These are phyloP conservation scores for Actinernus sp. DNA, from an alignment of 92 coral and sea anemone genomes.

Conservation along the genomic window DNA sequence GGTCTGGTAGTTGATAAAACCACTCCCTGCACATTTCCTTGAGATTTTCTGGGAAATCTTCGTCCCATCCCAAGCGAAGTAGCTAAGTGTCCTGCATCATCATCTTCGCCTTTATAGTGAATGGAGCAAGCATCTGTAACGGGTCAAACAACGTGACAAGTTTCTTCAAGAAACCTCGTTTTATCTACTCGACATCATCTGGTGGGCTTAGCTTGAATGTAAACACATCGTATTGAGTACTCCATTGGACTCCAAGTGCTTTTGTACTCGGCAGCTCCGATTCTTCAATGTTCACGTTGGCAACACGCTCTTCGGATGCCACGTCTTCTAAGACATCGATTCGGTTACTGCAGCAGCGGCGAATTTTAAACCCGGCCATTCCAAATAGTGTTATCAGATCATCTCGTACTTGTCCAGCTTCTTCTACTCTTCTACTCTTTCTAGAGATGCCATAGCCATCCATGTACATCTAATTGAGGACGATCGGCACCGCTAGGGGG, in stretches of 20 bases:
- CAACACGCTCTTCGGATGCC: too few relatives aligned
- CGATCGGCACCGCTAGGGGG: constrained; percentile 42
- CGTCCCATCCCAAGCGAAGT: constrained; percentile 25
- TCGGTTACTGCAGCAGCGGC: constrained; percentile 26
- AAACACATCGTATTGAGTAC: constrained; percentile 20
- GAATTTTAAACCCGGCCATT: too few relatives aligned
- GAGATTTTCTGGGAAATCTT: too few relatives aligned
- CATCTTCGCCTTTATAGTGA: too few relatives aligned
- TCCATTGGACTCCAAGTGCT: constrained; percentile 55
- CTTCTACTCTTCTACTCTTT: constrained; percentile 43
- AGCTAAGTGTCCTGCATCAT: constrained; percentile 41
- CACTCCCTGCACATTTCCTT: constrained; percentile 11
- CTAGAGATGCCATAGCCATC: constrained; percentile 48
- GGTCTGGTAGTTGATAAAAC: constrained; percentile 2
- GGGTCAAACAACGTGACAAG: too few relatives aligned
- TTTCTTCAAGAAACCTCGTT: constrained; percentile 13
- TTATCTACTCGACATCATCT: background rate
- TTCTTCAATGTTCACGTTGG: too few relatives aligned
- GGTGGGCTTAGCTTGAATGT: constrained; percentile 16
- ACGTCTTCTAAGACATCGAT: too few relatives aligned
- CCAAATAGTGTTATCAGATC: too few relatives aligned
- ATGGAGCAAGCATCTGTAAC: too few relatives aligned
- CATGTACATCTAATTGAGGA: constrained; percentile 60
- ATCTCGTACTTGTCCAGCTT: too few relatives aligned
- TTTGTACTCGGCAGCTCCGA: too few relatives aligned